phyloP scores from a whole-genome alignment of 2,113 vertebrate species.

The cattle (Bos taurus) region ARS-UCD2.0 NC_037344.1:11799501-11800000 shows the following conservation, averaged over 20 bases:
- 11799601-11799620: not conserved
- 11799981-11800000: not conserved
- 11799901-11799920: not conserved
- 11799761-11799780: not conserved
- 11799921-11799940: not conserved
- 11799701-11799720: not conserved
- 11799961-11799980: not conserved
- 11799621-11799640: not conserved
- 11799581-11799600: not conserved
- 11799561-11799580: not conserved
- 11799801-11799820: not conserved
- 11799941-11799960: not conserved
- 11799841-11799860: not conserved
- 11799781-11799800: not conserved
- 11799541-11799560: not conserved
- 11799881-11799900: not conserved
- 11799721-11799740: not conserved
- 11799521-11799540: not conserved
- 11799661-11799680: not conserved
- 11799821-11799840: not conserved
- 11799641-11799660: not conserved
- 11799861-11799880: not conserved
- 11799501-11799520: not conserved
- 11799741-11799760: not conserved
- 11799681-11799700: not conserved